Base-by-base conservation (phyloP, 2,113 vertebrate genomes). In the Tragulus kanchil region DNA sequence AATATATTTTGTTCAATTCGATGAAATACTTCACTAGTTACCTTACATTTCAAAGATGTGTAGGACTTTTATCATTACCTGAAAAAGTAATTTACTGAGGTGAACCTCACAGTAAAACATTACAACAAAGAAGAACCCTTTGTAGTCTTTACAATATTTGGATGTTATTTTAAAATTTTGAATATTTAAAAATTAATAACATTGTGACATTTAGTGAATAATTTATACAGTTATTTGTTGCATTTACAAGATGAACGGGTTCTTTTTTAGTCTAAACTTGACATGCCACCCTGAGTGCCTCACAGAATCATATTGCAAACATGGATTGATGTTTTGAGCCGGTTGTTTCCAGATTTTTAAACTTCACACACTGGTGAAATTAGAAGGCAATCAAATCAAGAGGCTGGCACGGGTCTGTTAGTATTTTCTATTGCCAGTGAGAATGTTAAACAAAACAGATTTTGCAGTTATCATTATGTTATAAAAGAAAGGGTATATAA, bases 121-220 rank as follows among this genome's bases (percentile, higher is more conserved):
- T 17, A 17, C 52, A 82, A 85, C 23, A 5, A 92, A 77, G 77
- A 85, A 50, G 1, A 64, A 14, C 6, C 23, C 14, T 81, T 19
- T 48, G 1, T 26, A 61, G 23, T 69, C 15, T 90, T 91, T n/a
- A 25, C 58, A 85, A n/a, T 82, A 81, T 58, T 92, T 81, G 73
- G 21, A 75, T 75, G 12, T 23, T 56, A 64, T 26, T 65, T 83
- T 2, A 31, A 59, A 81, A 45, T 11, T 6, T 59, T 59, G 16
- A 96, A 61, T 65, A 85, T 92, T 89, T 89, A 36, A 90, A 84
- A 19, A 50, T 92, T 75, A 42, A 81, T 83, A 89, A 64, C 77
- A 3, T 26, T 77, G 15, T 85, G 26, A 26, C n/a, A 58, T 64
- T 6, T 89, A 58, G 28, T 9, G 81, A 93, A 61, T 88, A 67